Evolutionary conservation across 2,113 vertebrate species (phyloP), one percentile per base, ranked within the genome.

Genomic region (Lepisosteus osseus): DNA sequence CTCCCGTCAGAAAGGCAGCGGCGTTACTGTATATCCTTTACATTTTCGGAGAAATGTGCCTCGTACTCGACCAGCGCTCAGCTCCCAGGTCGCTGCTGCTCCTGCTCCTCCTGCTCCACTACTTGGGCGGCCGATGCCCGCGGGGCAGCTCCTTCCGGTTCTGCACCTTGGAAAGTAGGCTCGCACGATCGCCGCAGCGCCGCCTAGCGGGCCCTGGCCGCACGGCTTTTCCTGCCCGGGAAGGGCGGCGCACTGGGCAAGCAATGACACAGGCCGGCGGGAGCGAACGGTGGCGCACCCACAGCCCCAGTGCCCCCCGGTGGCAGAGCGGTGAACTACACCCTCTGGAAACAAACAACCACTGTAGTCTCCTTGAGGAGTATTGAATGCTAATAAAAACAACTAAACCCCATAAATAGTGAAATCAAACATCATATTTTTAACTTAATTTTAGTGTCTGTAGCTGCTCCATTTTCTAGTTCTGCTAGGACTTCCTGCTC

Each of bases 131-230:
- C 59, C 73, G 76, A 72, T 62, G 67, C 65, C 67, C 62, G 61
- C 51, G 69, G 29, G 67, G 66, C 64, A 54, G 72, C 72, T 69
- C 44, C 72, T 78, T 81, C 77, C 80, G 81, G 79, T 77, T 72
- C 51, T 62, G 42, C 8, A 40, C 29, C 61, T 17, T 3, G 7
- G 7, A 66, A 61, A 59, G 9, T 65, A 65, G 68, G 56, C 68
- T 51, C 47, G 40, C 45, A 13, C 64, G 55, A 70, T 40, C 12
- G 15, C 12, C 15, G 64, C 17, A 11, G 47, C 45, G 75, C 79
- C 83, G 54, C 69, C 79, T 80, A 67, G 74, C 40, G 79, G 73
- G 14, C 7, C 12, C 4, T 47, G 7, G 15, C 29, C 17, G 62
- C 62, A 65, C 62, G 29, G 29, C 11, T 42, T 29, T 29, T 29